Percentiles rank a stretch among this genome's conserved stretches.
These are phyloP conservation scores for Triops cancriformis DNA, from an alignment of 1,140 invertebrate genomes.

Conservation along the genomic window DNA sequence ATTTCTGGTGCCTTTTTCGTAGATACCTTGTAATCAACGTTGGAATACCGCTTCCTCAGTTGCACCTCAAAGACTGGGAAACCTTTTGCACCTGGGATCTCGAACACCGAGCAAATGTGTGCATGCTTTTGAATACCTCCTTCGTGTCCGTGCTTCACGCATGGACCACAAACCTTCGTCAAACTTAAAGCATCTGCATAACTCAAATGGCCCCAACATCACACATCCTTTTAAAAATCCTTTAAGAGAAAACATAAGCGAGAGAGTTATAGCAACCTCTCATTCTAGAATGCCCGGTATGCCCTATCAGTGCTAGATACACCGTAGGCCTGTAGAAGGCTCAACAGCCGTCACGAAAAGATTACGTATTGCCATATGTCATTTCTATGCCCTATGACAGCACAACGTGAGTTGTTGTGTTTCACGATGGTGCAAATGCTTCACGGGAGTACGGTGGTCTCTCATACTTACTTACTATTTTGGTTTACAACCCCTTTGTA, in stretches of 20 bases:
- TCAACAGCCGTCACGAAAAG: too few relatives aligned
- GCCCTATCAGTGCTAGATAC: not conserved
- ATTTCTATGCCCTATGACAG: too few relatives aligned
- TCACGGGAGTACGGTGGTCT: not conserved
- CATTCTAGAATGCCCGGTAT: not conserved
- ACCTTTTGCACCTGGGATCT: not conserved
- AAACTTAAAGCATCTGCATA: not conserved
- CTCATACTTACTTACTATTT: not conserved
- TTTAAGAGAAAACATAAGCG: not conserved
- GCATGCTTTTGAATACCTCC: not conserved
- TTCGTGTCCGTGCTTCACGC: not conserved
- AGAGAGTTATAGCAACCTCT: not conserved
- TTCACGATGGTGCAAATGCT: not conserved
- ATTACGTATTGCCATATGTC: too few relatives aligned
- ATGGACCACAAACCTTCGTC: conserved; percentile 1
- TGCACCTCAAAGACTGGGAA: not conserved
- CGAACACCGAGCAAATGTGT: not conserved
- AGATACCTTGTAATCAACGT: conserved; percentile 10
- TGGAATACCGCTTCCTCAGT: not conserved
- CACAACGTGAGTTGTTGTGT: not conserved
- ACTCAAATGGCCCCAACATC: not conserved
- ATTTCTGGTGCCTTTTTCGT: not conserved
- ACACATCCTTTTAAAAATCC: not conserved
- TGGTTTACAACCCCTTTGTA: not conserved
- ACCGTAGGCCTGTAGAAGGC: too few relatives aligned